Evolutionary conservation across 2,888 invertebrate species (phyloP).

Genomic region (Osmoderma eremita): DNA sequence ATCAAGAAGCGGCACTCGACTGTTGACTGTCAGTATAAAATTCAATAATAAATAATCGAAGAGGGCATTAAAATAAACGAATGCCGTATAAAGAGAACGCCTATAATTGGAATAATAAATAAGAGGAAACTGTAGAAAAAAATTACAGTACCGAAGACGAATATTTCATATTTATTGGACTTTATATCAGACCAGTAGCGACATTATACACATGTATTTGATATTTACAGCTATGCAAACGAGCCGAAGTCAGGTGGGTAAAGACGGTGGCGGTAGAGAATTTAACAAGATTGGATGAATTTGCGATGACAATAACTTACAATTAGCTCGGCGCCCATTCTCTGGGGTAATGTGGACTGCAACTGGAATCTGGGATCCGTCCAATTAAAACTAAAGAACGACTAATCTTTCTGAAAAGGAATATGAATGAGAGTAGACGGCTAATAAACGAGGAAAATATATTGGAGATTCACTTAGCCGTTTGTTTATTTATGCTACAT

Average conservation of each 20-base stretch:
- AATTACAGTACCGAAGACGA: slow-evolving; percentile 48
- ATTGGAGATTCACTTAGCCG: slow-evolving; percentile 47
- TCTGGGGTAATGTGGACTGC: not conserved
- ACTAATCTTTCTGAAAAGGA: slow-evolving; percentile 43
- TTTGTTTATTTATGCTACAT: slow-evolving; percentile 46
- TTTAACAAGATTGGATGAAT: slow-evolving; percentile 50
- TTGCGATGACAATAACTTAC: slow-evolving; percentile 52
- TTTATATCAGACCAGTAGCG: slow-evolving; percentile 56
- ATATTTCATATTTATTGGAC: slow-evolving; percentile 57
- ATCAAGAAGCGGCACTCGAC: slow-evolving; percentile 14
- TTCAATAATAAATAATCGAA: slow-evolving; percentile 51
- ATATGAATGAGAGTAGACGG: slow-evolving; percentile 39
- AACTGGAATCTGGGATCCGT: slow-evolving; percentile 35
- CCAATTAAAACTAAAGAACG: slow-evolving; percentile 47
- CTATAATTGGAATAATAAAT: slow-evolving; percentile 57
- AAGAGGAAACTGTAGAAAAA: slow-evolving; percentile 41
- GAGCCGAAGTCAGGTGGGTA: slow-evolving; percentile 30
- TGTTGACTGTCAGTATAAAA: slow-evolving; percentile 38
- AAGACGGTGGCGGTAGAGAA: slow-evolving; percentile 38
- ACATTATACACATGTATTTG: slow-evolving; percentile 54
- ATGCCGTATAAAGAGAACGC: slow-evolving; percentile 55
- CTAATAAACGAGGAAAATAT: slow-evolving; percentile 46
- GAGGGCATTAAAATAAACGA: slow-evolving; percentile 53
- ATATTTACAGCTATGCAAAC: slow-evolving; percentile 58
- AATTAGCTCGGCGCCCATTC: slow-evolving; percentile 46